phyloP scores from a whole-genome alignment of 2,113 vertebrate genomes.

The Antennarius striatus region DNA sequence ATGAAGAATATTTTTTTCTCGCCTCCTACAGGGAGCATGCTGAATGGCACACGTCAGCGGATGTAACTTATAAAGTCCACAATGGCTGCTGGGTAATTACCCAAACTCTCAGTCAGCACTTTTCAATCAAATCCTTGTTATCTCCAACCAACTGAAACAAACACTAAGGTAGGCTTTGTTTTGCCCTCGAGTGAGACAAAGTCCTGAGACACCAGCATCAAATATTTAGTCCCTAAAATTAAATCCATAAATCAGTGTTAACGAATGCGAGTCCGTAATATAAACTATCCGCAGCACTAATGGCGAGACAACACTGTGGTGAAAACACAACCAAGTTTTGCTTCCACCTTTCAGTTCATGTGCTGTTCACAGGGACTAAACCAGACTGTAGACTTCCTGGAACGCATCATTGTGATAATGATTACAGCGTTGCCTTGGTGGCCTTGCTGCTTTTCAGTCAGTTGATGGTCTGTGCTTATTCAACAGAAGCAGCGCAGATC shows the following conservation, averaged over 20 bases:
- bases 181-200: conserved; percentile 48
- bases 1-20: conserved; percentile 6
- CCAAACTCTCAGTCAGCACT: conserved; percentile 76
- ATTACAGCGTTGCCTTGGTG: conserved; percentile 21
- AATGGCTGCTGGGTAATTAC: conserved; percentile 73
- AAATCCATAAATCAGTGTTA: conserved; percentile 50
- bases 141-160: conserved; percentile 66
- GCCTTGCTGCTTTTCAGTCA: conserved; percentile 16
- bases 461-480: conserved; percentile 29
- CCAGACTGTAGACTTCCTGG: background rate
- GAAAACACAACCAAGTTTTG: conserved; percentile 14
- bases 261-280: conserved; percentile 20
- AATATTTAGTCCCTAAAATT: conserved; percentile 51
- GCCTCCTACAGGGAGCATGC: conserved; percentile 15
- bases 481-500: conserved; percentile 27
- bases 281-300: conserved; percentile 8
- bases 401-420: conserved; percentile 23
- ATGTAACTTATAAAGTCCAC: conserved; percentile 70
- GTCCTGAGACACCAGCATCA: conserved; percentile 33
- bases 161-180: conserved; percentile 54
- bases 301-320: background rate
- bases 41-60: conserved; percentile 63
- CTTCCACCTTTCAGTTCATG: conserved; percentile 1
- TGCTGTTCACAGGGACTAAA: conserved; percentile 6
- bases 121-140: conserved; percentile 76